Evolutionary conservation across 2,888 invertebrate species (phyloP), one percentile per base, ranked within the genome.

Genomic region (Drosophila prostipennis): DNA sequence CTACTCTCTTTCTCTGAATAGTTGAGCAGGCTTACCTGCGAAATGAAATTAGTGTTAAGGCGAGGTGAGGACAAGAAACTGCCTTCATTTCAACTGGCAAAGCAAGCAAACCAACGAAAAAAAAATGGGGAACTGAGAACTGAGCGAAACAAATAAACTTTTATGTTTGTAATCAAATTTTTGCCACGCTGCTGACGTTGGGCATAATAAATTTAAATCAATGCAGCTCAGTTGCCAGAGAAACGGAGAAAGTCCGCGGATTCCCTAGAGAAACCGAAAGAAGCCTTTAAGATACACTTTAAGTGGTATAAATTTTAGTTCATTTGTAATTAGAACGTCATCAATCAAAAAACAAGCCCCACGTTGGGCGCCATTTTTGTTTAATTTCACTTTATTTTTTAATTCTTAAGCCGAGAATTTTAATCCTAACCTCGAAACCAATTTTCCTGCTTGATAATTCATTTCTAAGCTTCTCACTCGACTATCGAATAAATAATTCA

Each of bases 121-220:
- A 45, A 45, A 10, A 29, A 29, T 29, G 29, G 7, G 29, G 26
- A 26, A 71, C 64, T 59, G 57, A 80, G 76, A 79, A 43, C 40
- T 26, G 40, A 39, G 63, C 32, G 46, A 74, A 74, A 76, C 72
- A 87, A 89, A 82, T 82, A 78, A 85, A 87, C 80, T 88, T 89
- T 87, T 88, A 89, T 79, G 88, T 71, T 60, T 56, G 71, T 85
- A 89, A 87, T 87, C 77, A 85, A 85, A 89, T 89, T 81, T 74
- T 74, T 74, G 72, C 71, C 76, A 68, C 60, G 71, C 72, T 75
- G 78, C 87, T 76, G 76, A 73, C 74, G 72, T 53, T 51, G 26
- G 52, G 71, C 68, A 68, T 74, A 72, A 80, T 76, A 87, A 84
- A 89, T 87, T 84, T 84, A 73, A 89, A 89, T 89, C 87, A 87